Evolutionary conservation across 1,140 invertebrate species (phyloP).

Genomic region (Panagrolaimus sp.): DNA sequence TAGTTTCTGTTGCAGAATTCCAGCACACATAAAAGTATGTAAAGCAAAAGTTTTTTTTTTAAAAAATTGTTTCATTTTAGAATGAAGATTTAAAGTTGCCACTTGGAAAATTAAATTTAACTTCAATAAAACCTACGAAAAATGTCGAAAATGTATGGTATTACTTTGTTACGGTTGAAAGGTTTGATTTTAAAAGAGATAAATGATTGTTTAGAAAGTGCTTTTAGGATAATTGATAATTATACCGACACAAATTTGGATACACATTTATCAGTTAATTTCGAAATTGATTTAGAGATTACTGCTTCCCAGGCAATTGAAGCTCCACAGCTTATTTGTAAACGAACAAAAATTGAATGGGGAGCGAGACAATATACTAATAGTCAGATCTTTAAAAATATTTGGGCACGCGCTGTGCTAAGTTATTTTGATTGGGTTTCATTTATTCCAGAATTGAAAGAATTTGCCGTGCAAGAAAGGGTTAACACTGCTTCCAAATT

Average conservation of each 20-base stretch:
- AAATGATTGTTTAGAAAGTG: background rate
- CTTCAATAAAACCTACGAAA: background rate
- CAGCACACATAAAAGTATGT: no score
- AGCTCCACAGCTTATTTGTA: background rate
- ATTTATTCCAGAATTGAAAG: slow-evolving; percentile 9
- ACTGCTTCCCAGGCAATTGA: background rate
- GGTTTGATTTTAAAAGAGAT: background rate
- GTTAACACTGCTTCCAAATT: background rate
- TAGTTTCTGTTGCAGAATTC: no score
- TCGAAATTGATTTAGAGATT: slow-evolving; percentile 5
- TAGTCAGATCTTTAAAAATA: background rate
- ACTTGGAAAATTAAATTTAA: background rate
- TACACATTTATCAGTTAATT: background rate
- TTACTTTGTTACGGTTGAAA: background rate
- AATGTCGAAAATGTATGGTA: background rate
- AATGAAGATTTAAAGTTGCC: background rate
- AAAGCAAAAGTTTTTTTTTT: no score
- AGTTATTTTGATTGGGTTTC: slow-evolving; percentile 11
- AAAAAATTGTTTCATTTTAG: no score
- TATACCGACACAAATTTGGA: background rate
- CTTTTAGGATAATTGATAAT: slow-evolving; percentile 10
- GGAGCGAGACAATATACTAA: background rate
- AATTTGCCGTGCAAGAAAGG: background rate
- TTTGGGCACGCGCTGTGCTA: background rate
- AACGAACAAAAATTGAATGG: slow-evolving; percentile 6